Evolutionary conservation across 2,888 invertebrate genomes (phyloP).

Genomic region (Caenorhabditis virilis): DNA sequence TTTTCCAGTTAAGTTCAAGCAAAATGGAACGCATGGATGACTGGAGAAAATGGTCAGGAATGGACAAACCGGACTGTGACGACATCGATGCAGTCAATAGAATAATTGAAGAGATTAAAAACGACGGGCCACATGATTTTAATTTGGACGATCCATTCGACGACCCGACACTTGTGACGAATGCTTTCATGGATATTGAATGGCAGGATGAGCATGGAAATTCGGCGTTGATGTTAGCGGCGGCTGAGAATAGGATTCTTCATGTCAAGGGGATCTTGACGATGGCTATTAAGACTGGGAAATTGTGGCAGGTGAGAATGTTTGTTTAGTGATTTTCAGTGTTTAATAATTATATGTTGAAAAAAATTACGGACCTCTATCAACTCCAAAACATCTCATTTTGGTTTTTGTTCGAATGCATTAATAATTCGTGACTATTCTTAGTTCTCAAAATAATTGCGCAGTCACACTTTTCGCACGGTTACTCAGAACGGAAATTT

Average conservation of each 20-base stretch:
- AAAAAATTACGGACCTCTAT: too few species aligned
- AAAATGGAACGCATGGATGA: too few species aligned
- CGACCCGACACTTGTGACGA: conserved; percentile 38
- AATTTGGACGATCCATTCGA: conserved; percentile 43
- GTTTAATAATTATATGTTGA: too few species aligned
- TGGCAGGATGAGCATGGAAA: conserved; percentile 51
- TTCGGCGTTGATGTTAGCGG: conserved; percentile 49
- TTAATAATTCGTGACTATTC: too few species aligned
- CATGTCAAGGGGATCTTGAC: conserved; percentile 45
- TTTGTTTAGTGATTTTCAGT: conserved; percentile 1
- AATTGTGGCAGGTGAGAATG: conserved; percentile 40
- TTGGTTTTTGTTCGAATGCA: too few species aligned
- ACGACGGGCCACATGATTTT: conserved; percentile 16
- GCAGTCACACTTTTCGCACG: too few species aligned
- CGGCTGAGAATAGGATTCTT: conserved; percentile 45
- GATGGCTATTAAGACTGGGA: conserved; percentile 40
- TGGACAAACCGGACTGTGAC: too few species aligned
- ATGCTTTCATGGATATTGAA: conserved; percentile 48
- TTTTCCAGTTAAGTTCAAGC: too few species aligned
- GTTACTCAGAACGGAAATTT: too few species aligned
- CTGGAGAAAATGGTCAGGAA: too few species aligned
- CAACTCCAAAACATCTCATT: too few species aligned
- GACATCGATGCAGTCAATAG: conserved; percentile 12
- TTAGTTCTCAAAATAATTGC: too few species aligned
- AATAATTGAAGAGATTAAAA: conserved; percentile 27